Base-by-base conservation (phyloP, 2,113 vertebrate genomes). In the Zosterops pallidus region DNA sequence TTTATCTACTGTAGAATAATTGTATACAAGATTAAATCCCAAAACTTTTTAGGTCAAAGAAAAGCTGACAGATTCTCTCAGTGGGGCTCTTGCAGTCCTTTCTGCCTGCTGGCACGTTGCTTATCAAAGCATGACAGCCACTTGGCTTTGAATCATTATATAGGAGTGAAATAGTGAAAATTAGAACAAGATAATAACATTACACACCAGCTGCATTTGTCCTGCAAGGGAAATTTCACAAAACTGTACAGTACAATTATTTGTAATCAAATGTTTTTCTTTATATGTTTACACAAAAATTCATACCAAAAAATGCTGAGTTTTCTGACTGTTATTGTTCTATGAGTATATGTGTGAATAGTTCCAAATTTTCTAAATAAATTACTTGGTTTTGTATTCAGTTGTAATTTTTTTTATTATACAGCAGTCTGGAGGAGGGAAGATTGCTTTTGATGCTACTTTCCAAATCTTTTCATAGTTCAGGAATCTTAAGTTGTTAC, bases 341-440 rank as follows among this genome's bases (percentile, higher is more conserved):
- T 82, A 5, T 77, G 53, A 72, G 56, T 79, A 85, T 63, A 65
- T 26, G 79, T 69, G 42, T 91, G 59, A 88, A 88, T 59, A 68
- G 52, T 79, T 92, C 17, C 42, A 70, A 21, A 69, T 91, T 95
- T 95, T 94, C 59, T 92, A 89, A 96, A 94, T 94, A 95, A 96
- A 96, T 69, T 50, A 47, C 44, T 90, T 91, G 28, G 15, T 3
- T 95, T 96, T 94, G 20, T 85, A 92, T 69, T 35, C 26, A 53
- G 2, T 53, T 74, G 52, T 47, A 35, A 35, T 39, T 28, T 31
- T 24, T 89, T 93, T 76, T 55, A 71, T 85, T 95, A 29, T 31
- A 47, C 15, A 29, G 57, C 60, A 75, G 2, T 23, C 4, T 60
- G 35, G 26, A 37, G n/a, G 12, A 76, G 24, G 46, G 35, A 19